A percentile compares a stretch with the other conserved stretches of the same genome.
Conservation (phyloP, 2,797 vertebrate species). For the Sparidentex hasta region DNA sequence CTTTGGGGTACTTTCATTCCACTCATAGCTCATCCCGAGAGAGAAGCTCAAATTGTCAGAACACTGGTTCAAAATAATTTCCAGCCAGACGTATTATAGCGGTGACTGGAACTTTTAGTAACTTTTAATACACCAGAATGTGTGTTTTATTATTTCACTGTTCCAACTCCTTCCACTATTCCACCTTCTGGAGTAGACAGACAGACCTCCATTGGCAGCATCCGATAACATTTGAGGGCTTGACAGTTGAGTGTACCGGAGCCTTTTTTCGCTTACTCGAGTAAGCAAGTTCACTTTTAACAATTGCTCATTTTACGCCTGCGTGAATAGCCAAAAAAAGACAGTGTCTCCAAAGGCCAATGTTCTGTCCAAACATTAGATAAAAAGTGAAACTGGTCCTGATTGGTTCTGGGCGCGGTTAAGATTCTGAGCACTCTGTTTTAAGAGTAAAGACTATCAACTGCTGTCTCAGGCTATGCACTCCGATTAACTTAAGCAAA, state of each 20-base stretch:
- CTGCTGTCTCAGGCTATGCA: conserved; percentile 39
- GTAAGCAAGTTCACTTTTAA: not conserved
- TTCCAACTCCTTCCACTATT: conserved; percentile 4
- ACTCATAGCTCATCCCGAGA: conserved; percentile 25
- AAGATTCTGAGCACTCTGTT: conserved; percentile 34
- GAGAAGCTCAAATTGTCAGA: conserved; percentile 21
- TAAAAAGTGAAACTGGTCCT: conserved; percentile 1
- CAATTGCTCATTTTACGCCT: not conserved
- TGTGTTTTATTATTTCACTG: conserved; percentile 5
- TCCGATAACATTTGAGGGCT: not conserved
- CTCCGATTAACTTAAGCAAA: conserved; percentile 52
- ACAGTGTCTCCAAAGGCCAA: not conserved
- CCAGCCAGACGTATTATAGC: conserved; percentile 10
- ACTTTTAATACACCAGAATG: conserved; percentile 11
- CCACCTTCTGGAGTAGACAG: not conserved
- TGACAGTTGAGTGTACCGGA: too few relatives aligned
- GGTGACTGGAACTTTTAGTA: conserved; percentile 24
- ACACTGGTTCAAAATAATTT: conserved; percentile 28
- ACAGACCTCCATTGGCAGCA: not conserved
- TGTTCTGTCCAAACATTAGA: not conserved
- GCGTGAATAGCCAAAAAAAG: not conserved
- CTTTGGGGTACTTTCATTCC: conserved; percentile 29
- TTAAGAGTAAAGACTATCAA: conserved; percentile 29
- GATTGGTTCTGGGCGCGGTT: conserved; percentile 21
- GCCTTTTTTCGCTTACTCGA: too few relatives aligned